Conservation (phyloP, 2,888 invertebrate species). For the Pelosia muscerda region DNA sequence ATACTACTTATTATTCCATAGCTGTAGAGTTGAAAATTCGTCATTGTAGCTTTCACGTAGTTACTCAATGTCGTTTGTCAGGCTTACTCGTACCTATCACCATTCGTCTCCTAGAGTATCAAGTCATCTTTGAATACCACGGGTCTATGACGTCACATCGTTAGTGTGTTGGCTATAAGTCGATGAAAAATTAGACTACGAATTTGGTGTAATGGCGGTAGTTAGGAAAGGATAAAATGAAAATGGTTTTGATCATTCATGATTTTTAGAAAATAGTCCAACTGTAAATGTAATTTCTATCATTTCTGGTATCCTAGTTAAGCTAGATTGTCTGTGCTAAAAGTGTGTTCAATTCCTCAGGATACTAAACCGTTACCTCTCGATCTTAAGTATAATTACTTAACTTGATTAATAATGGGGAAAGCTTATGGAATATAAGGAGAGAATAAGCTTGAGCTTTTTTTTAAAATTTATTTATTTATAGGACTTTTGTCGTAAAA, state of each 20-base stretch:
- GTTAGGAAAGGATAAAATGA: not conserved
- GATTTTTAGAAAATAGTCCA: not conserved
- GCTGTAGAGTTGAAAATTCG: slow-evolving; percentile 42
- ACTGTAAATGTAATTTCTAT: not conserved
- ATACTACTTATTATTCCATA: slow-evolving; percentile 43
- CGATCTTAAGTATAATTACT: no score
- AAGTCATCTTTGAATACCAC: slow-evolving; percentile 59
- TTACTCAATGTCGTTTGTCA: slow-evolving; percentile 68
- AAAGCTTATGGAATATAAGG: no score
- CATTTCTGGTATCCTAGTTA: no score
- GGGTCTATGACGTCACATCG: slow-evolving; percentile 28
- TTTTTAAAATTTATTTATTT: no score
- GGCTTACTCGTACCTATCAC: slow-evolving; percentile 69
- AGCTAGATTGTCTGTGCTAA: no score
- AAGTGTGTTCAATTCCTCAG: no score
- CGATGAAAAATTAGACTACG: slow-evolving; percentile 47
- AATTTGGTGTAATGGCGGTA: slow-evolving; percentile 23
- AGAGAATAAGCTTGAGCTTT: no score
- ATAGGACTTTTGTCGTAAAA: no score
- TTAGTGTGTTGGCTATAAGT: slow-evolving; percentile 27
- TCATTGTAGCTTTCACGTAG: slow-evolving; percentile 55
- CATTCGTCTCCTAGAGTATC: slow-evolving; percentile 63
- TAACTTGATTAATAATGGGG: no score
- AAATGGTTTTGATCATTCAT: not conserved
- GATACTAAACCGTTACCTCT: no score